These are phyloP conservation scores for Lycaena phlaeas DNA, from an alignment of 2,888 invertebrate genomes.

Conservation along the genomic window DNA sequence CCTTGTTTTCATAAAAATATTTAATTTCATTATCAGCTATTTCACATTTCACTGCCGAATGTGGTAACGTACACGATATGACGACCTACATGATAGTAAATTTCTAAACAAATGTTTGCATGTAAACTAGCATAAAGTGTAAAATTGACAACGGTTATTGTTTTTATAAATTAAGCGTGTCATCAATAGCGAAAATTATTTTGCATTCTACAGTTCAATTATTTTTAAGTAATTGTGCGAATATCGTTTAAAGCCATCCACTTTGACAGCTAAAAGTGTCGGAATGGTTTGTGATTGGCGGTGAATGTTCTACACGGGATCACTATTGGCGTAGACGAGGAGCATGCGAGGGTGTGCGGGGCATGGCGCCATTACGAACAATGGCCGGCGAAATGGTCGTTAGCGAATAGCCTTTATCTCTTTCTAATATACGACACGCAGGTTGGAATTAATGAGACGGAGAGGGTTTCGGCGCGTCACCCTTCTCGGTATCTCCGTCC, in stretches of 20 bases:
- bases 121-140: too few relatives aligned
- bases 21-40: too few relatives aligned
- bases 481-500: conserved; percentile 38
- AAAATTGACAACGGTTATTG: too few relatives aligned
- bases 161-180: too few relatives aligned
- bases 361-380: conserved; percentile 68
- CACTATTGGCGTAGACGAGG: conserved; percentile 68
- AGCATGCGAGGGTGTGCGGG: conserved; percentile 53
- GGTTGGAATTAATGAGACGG: conserved; percentile 72
- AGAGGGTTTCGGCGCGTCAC: conserved; percentile 58
- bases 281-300: conserved; percentile 73
- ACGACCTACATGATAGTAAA: too few relatives aligned
- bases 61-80: too few relatives aligned
- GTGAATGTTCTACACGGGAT: conserved; percentile 72
- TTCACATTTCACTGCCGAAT: too few relatives aligned
- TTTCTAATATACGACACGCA: conserved; percentile 71
- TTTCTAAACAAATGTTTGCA: too few relatives aligned
- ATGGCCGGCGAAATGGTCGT: conserved; percentile 68
- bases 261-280: conserved; percentile 71
- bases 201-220: conserved; percentile 12
- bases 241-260: conserved; percentile 57
- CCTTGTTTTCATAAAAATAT: too few relatives aligned
- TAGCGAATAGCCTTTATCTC: conserved; percentile 73
- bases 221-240: conserved; percentile 37
- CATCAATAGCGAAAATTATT: background rate